Evolutionary conservation across 2,797 vertebrate species (phyloP), one percentile per base, ranked within the genome.

Genomic region (Rhinella marina): DNA sequence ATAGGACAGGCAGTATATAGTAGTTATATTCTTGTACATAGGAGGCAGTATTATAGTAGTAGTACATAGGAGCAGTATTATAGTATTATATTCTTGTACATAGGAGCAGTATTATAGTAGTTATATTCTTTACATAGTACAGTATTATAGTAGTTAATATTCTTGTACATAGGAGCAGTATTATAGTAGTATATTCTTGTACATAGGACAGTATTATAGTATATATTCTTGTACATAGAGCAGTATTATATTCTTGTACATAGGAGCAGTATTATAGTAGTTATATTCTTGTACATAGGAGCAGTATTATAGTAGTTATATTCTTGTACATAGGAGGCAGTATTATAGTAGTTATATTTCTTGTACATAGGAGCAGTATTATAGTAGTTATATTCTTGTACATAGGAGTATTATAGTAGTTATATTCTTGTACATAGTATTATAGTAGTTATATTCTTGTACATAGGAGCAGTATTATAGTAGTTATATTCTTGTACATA

Each of bases 321-420:
- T 64, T 64, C 61, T 64, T 64, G 23, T 64, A 23, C 61, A 29
- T 68, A 27, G 57, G 57, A n/a, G n/a, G 66, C 0, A 17, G 66
- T 12, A 61, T 66, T 66, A 66, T 66, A 66, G 64, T 27, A 66
- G 25, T 66, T 66, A 66, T 66, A 66, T n/a, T 66, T 66, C 64
- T 66, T 66, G 64, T 61, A 61, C 19, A 21, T 61, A 61, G 57
- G 57, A 4, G 56, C 56, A 57, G 56, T 57, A 57, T 57, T 57
- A 57, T 57, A 57, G 56, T 57, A 57, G 56, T 57, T 64, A 64
- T 64, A 64, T 64, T 64, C 61, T 64, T 64, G 61, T 64, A 64
- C 23, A n/a, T 64, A n/a, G 61, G 61, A 64, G 61, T 64, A 64
- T 64, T n/a, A n/a, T 64, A 64, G 61, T 64, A 64, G 61, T 64